Evolutionary conservation across 2,888 invertebrate species (phyloP), one percentile per base, ranked within the genome.

Genomic region (Blomia tropicalis): DNA sequence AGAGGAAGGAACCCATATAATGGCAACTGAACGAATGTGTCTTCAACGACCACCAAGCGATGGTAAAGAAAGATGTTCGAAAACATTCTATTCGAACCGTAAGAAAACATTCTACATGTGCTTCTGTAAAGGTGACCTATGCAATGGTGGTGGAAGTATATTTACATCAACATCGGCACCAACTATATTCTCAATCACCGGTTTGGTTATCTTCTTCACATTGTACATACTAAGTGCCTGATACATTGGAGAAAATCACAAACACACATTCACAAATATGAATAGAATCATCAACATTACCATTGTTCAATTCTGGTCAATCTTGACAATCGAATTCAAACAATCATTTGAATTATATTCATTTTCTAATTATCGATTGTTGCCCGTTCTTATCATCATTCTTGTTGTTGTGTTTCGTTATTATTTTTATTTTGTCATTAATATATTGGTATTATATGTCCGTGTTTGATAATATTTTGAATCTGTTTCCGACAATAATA

Each of bases 91-190:
- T 79, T 84, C 85, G 70, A 82, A 83, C 70, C 83, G 82, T 70
- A 84, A 83, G 71, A 54, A 65, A 29, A 68, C 70, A 43, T 88
- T 90, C 0, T 83, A 83, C 71, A 87, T 90, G 84, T 91, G 91
- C 71, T 87, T 91, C 72, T 91, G 91, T 70, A 81, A 80, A 69
- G 91, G 91, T 4, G 90, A 91, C 73, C 77, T 91, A 36, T 91
- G 91, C 73, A 91, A 91, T 65, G 29, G 56, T 25, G 29, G n/a
- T 19, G 56, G 56, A 17, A 11, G 30, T 31, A 25, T 31, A 14
- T 2, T 36, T 3, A 27, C 3, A n/a, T n/a, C 25, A 2, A 30
- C 29, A 2, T 27, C 25, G 2, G 29, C 29, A 4, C 29, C 56
- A 4, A 56, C 56, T 3, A 36, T 56, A 31, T 56, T 56, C 29